A percentile compares a stretch with the other conserved stretches of the same genome.
phyloP scores from a whole-genome alignment of 92 coral and sea anemone species.

The Hydrozoanthus gracilis region DNA sequence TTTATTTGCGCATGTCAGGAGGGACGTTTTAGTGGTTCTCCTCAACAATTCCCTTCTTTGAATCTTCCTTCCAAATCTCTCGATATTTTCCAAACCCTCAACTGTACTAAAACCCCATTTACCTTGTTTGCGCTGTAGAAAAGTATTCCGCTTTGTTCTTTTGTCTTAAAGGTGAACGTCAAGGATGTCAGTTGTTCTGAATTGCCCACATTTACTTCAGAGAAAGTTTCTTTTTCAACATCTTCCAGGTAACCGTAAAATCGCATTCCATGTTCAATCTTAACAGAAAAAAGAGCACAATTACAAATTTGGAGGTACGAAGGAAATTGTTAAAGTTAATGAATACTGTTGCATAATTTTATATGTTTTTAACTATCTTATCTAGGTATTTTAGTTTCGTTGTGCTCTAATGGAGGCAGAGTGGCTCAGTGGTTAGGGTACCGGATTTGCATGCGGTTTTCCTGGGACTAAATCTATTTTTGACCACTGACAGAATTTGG shows the following conservation, averaged over 20 bases:
- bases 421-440: no score
- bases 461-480: no score
- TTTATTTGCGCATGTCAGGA: no score
- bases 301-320: not conserved
- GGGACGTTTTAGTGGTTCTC: no score
- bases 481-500: no score
- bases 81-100: not conserved
- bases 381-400: no score
- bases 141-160: constrained; percentile 70
- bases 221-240: constrained; percentile 62
- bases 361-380: no score
- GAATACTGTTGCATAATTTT: not conserved
- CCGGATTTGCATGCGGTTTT: no score
- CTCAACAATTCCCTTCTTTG: no score
- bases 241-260: constrained; percentile 80
- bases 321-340: not conserved
- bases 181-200: constrained; percentile 48
- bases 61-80: no score
- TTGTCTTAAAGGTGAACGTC: constrained; percentile 81
- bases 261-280: constrained; percentile 86
- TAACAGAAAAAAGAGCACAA: not conserved
- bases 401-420: no score
- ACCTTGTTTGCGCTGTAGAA: constrained; percentile 77
- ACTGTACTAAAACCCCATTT: not conserved
- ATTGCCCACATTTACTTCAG: constrained; percentile 44